Base-by-base conservation (phyloP, 2,888 invertebrate species). In the Glaucopsyche alexis region DNA sequence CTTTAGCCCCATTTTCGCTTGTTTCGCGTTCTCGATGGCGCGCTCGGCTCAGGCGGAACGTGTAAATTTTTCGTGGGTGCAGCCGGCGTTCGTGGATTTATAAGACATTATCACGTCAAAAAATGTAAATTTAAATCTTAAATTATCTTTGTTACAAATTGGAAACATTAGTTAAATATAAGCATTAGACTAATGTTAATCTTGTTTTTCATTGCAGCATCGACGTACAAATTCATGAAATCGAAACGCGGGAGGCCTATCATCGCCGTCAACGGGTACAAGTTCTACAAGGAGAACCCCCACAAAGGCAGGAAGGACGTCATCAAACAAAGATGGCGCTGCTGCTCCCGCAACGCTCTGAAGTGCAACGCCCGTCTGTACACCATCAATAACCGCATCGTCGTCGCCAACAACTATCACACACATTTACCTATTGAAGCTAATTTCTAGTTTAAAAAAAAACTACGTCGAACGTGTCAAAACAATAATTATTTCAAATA, bases 261-360 rank as follows among this genome's bases (percentile, higher is more conserved):
- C 11, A 74, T 76, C 5, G 29, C 45, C 29, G 52, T 76, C n/a
- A 65, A 65, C 16, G 74, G 74, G 2, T 74, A 73, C 67, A 67
- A 71, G 6, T 76, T 73, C 60, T 72, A 55, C 13, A 55, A 66
- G 45, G 71, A 75, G 29, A 71, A 49, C 45, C 60, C 60, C 13
- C 60, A 40, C 14, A 74, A 74, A 19, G 14, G 19, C 11, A 73
- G 71, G n/a, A 72, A 50, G 78, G 79, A 4, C 77, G 77, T 5
- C 73, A 14, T 16, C 60, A 55, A 76, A 71, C 8, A 73, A 67
- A 74, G 76, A 29, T 80, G 81, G 81, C 45, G 74, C 0, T 79
- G 78, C 29, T 78, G 77, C 13, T 77, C 77, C 1, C 77, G 77
- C 52, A 64, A 76, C 40, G 65, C 49, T 8, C 55, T 71, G 16